phyloP scores from a whole-genome alignment of 2,888 invertebrate species.

The Drosophila formosana region DNA sequence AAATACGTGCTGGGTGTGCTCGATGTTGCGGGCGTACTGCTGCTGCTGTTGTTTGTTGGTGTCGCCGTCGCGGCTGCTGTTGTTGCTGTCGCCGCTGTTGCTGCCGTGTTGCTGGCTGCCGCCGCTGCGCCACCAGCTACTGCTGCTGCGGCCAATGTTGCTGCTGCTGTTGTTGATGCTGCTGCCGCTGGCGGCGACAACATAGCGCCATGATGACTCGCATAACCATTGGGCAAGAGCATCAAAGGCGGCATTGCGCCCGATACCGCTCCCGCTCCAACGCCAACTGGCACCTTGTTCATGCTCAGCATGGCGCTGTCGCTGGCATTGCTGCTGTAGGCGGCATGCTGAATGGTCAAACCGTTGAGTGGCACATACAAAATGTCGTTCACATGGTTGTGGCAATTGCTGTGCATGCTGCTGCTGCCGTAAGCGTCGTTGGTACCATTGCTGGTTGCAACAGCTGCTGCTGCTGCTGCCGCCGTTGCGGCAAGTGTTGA shows the following conservation, averaged over 20 bases:
- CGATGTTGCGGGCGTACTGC: slow-evolving; percentile 5
- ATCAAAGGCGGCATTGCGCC: slow-evolving; percentile 37
- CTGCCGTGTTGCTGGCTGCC: slow-evolving; percentile 13
- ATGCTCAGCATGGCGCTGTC: slow-evolving; percentile 44
- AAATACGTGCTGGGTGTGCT: slow-evolving; percentile 52
- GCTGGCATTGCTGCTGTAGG: slow-evolving; percentile 60
- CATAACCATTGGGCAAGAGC: slow-evolving; percentile 58
- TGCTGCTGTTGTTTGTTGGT: slow-evolving; percentile 11
- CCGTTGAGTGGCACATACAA: slow-evolving; percentile 67
- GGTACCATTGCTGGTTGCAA: slow-evolving; percentile 9
- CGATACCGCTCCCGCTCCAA: slow-evolving; percentile 18
- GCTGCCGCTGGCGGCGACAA: slow-evolving; percentile 60
- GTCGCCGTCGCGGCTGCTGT: slow-evolving; percentile 27
- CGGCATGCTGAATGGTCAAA: slow-evolving; percentile 56
- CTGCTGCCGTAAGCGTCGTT: background rate
- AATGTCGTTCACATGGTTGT: slow-evolving; percentile 51
- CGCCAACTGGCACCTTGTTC: slow-evolving; percentile 26
- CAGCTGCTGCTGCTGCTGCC: slow-evolving; percentile 13
- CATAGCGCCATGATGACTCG: slow-evolving; percentile 45
- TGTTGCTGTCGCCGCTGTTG: slow-evolving; percentile 20
- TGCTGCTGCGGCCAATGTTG: slow-evolving; percentile 24
- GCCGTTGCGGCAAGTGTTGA: slow-evolving; percentile 21
- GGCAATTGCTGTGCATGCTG: slow-evolving; percentile 13
- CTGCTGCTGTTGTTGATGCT: slow-evolving; percentile 8
- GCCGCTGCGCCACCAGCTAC: slow-evolving; percentile 13